phyloP scores from a whole-genome alignment of 2,113 vertebrate species.

The Albula goreensis region DNA sequence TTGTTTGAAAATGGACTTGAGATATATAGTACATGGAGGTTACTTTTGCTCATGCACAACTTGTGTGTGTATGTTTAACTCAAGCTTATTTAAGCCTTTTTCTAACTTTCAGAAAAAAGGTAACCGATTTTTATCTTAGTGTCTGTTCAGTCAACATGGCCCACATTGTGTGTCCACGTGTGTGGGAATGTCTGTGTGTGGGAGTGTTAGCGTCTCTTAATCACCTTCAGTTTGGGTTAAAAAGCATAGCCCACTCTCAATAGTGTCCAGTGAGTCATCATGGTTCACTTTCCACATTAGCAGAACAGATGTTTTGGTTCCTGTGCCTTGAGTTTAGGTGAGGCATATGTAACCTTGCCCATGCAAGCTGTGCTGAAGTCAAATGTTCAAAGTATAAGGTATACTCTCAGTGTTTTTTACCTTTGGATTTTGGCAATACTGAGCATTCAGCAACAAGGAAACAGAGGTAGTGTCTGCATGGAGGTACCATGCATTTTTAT shows the following conservation, averaged over 20 bases:
- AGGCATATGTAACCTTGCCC: slow-evolving; percentile 56
- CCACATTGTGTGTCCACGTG: slow-evolving; percentile 23
- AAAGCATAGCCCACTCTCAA: slow-evolving; percentile 44
- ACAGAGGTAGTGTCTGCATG: not conserved
- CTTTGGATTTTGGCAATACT: not conserved
- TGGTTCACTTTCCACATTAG: slow-evolving; percentile 46
- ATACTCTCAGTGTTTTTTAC: not conserved
- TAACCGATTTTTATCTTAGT: too few relatives aligned
- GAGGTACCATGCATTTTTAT: not conserved
- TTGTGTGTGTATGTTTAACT: not conserved
- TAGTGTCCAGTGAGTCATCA: slow-evolving; percentile 55
- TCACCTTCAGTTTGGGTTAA: not conserved
- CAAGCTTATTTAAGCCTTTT: too few relatives aligned
- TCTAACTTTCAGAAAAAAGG: too few relatives aligned
- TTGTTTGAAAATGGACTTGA: too few relatives aligned
- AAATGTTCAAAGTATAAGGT: slow-evolving; percentile 21
- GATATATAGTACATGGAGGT: too few relatives aligned
- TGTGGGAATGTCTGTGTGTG: slow-evolving; percentile 8
- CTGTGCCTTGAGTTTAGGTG: slow-evolving; percentile 50
- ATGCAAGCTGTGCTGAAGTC: slow-evolving; percentile 62
- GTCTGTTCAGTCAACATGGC: not conserved
- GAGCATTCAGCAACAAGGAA: not conserved
- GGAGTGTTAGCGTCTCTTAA: slow-evolving; percentile 9
- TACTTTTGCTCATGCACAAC: too few relatives aligned
- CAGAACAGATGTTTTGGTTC: slow-evolving; percentile 67